Base-by-base conservation (phyloP, 2,888 invertebrate genomes). In the Megalurothrips usitatus region DNA sequence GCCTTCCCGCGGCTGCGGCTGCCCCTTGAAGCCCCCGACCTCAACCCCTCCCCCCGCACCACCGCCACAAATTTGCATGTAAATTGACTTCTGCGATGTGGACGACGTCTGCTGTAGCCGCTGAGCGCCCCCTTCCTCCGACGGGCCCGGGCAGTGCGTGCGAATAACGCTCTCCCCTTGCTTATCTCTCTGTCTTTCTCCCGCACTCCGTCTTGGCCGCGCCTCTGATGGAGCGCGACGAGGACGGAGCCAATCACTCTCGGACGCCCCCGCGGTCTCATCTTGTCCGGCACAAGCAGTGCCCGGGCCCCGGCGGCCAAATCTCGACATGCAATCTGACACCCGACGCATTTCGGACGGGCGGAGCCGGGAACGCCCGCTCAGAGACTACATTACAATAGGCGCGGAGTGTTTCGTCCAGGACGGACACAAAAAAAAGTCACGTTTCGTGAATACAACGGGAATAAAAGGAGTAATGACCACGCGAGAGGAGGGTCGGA, bases 31-130 rank as follows among this genome's bases (percentile, higher is more conserved):
- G 4, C 8, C 9, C 68, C 26, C 68, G 26, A 12, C 23, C 68
- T 68, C n/a, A 9, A n/a, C 11, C 26, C 23, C 68, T 9, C 11
- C 12, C 68, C 1, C 58, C 58, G 14, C 68, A 26, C 68, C 68
- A 26, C 68, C 23, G 12, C 68, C 23, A 75, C 58, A 11, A 75
- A 75, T 75, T 75, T 75, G 68, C 68, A 75, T 75, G 68, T 75
- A 75, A 75, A 75, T 75, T 75, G 68, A 75, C 68, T 75, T 75
- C 23, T 75, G 68, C 68, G 68, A 75, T 75, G 68, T 75, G 26
- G 68, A 26, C 68, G 68, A 75, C 68, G 68, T 75, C 68, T 75
- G 68, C 23, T 26, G 68, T 75, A 26, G 68, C 68, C 68, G 12
- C 23, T 75, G 58, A 58, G 58, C 17, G 58, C 68, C 14, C 58